A percentile compares a stretch with the other conserved stretches of the same genome.
These are phyloP conservation scores for Microhierax caerulescens DNA, from an alignment of 2,797 vertebrate genomes.

Conservation along the genomic window DNA sequence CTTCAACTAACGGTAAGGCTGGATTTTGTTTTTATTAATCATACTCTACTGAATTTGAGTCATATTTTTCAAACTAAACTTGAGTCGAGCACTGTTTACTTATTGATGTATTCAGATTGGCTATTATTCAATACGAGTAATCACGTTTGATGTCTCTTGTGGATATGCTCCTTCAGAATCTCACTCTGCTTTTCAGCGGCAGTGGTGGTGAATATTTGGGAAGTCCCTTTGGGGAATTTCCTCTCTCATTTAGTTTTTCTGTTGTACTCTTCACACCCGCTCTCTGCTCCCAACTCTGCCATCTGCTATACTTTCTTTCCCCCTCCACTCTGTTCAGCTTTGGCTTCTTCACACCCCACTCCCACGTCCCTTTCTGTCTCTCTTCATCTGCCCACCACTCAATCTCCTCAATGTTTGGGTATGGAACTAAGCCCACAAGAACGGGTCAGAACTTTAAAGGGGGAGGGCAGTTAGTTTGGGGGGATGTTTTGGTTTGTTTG, in stretches of 20 bases:
- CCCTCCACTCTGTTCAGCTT: slow-evolving; percentile 80
- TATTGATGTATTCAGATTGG: slow-evolving; percentile 17
- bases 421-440: slow-evolving; percentile 71
- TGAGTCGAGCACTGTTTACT: background rate
- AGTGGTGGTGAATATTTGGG: slow-evolving; percentile 78
- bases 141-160: slow-evolving; percentile 54
- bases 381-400: slow-evolving; percentile 81
- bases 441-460: slow-evolving; percentile 63
- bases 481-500: slow-evolving; percentile 30
- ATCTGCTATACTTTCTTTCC: slow-evolving; percentile 80
- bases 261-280: slow-evolving; percentile 82
- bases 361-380: slow-evolving; percentile 81
- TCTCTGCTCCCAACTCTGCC: slow-evolving; percentile 79
- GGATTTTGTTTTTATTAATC: background rate
- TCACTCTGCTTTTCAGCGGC: slow-evolving; percentile 63
- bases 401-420: slow-evolving; percentile 76
- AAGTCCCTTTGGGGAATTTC: slow-evolving; percentile 85
- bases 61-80: background rate
- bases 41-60: background rate
- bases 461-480: slow-evolving; percentile 14
- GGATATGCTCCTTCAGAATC: slow-evolving; percentile 56
- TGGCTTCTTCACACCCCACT: slow-evolving; percentile 84
- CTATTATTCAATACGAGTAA: slow-evolving; percentile 46
- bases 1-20: background rate
- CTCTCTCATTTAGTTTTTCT: slow-evolving; percentile 78